phyloP scores from a whole-genome alignment of 1,140 invertebrate species.

The Drosophila murphyi region DNA sequence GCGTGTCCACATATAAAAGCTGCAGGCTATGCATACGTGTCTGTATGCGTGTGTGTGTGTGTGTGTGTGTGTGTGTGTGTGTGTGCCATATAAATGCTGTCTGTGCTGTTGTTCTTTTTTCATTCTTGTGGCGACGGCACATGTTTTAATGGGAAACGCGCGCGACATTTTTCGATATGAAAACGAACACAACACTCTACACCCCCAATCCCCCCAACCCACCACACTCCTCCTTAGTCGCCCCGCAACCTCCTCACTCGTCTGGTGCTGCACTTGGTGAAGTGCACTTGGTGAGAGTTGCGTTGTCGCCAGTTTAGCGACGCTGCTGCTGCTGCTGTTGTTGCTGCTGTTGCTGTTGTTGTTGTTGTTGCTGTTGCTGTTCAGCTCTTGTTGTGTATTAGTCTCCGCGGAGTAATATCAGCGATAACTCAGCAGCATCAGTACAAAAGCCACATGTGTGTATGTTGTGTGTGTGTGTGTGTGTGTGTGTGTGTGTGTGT shows the following conservation, averaged over 20 bases:
- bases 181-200: constrained; percentile 16
- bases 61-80: constrained; percentile 22
- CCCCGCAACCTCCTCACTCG: neutral
- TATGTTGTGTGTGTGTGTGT: constrained; percentile 5
- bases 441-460: constrained; percentile 27
- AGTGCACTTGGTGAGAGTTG: constrained; percentile 37
- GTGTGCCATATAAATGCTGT: constrained; percentile 35
- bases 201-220: neutral
- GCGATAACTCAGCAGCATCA: constrained; percentile 66
- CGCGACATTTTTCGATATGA: constrained; percentile 65
- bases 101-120: constrained; percentile 36
- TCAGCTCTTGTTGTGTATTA: constrained; percentile 46
- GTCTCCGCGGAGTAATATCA: constrained; percentile 79
- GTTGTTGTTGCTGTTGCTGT: neutral
- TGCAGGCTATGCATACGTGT: constrained; percentile 2
- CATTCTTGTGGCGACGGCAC: constrained; percentile 34
- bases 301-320: constrained; percentile 41
- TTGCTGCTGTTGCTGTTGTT: constrained; percentile 32
- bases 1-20: constrained; percentile 49
- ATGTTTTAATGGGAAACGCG: constrained; percentile 65
- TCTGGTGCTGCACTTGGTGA: constrained; percentile 31
- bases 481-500: constrained; percentile 15
- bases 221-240: neutral
- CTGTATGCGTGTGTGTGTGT: constrained; percentile 1
- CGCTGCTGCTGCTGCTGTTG: neutral